phyloP scores from a whole-genome alignment of 1,140 invertebrate species.

The Berghia stephanieae region DNA sequence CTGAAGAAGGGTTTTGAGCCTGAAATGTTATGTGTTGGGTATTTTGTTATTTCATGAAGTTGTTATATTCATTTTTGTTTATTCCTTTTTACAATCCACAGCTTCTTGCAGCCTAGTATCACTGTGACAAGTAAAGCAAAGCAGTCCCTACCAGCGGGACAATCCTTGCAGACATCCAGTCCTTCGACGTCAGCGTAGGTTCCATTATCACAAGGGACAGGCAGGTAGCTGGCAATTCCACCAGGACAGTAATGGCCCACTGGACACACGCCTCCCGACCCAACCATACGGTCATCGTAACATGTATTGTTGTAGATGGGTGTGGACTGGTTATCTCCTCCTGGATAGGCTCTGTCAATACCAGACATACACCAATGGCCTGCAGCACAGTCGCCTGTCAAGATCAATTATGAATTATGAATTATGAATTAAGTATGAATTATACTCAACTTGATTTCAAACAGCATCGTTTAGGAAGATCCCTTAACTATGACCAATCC shows the following conservation, averaged over 20 bases:
- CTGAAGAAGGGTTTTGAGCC: too few relatives aligned
- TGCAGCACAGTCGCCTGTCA: constrained; percentile 55
- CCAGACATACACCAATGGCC: constrained; percentile 61
- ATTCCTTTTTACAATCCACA: too few relatives aligned
- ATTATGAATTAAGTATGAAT: not conserved
- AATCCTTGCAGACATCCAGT: constrained; percentile 50
- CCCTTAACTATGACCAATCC: too few relatives aligned
- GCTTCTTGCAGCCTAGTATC: too few relatives aligned
- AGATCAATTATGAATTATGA: not conserved
- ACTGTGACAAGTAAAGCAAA: too few relatives aligned
- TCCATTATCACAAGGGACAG: constrained; percentile 56
- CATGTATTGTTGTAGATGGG: constrained; percentile 51
- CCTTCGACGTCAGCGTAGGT: constrained; percentile 58
- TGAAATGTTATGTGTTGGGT: too few relatives aligned
- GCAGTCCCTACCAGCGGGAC: constrained; percentile 48
- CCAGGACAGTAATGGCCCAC: constrained; percentile 57
- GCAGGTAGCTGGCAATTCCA: constrained; percentile 46
- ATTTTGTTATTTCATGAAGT: too few relatives aligned
- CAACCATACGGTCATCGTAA: constrained; percentile 54
- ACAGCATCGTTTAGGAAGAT: too few relatives aligned
- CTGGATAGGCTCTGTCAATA: constrained; percentile 54
- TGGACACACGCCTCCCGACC: constrained; percentile 57
- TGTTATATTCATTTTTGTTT: too few relatives aligned
- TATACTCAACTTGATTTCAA: not conserved
- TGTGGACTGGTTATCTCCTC: constrained; percentile 48